phyloP scores from a whole-genome alignment of 2,888 invertebrate genomes.

The Troides aeacus region DNA sequence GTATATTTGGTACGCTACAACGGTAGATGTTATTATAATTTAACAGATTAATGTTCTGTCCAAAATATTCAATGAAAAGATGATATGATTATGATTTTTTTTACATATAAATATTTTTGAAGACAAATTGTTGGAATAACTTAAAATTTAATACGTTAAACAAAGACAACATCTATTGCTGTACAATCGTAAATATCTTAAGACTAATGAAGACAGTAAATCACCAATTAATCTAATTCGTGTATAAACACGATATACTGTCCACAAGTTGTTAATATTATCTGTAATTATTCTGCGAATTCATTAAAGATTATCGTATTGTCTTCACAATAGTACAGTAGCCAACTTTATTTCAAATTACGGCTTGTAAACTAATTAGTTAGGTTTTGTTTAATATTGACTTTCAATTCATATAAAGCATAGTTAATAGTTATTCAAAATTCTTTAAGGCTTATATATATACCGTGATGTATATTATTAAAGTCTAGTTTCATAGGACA shows the following conservation, averaged over 20 bases:
- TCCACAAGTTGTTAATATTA: not conserved
- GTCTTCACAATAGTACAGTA: not conserved
- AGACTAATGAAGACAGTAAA: slow-evolving; percentile 12
- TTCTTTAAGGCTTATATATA: not conserved
- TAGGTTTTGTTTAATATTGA: not conserved
- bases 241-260: slow-evolving; percentile 19
- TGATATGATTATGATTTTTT: too few species aligned
- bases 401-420: not conserved
- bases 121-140: not conserved
- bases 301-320: slow-evolving; percentile 17
- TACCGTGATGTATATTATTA: too few species aligned
- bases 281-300: slow-evolving; percentile 9
- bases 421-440: not conserved
- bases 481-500: too few species aligned
- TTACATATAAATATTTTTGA: not conserved
- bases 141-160: not conserved
- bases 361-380: not conserved
- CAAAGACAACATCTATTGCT: not conserved
- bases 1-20: too few species aligned
- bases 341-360: not conserved
- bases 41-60: too few species aligned
- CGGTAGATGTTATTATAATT: too few species aligned
- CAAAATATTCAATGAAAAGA: too few species aligned
- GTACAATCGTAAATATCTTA: not conserved
- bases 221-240: slow-evolving; percentile 21